Evolutionary conservation across 2,797 vertebrate species (phyloP), one percentile per base, ranked within the genome.

Genomic region (Coendou prehensilis): DNA sequence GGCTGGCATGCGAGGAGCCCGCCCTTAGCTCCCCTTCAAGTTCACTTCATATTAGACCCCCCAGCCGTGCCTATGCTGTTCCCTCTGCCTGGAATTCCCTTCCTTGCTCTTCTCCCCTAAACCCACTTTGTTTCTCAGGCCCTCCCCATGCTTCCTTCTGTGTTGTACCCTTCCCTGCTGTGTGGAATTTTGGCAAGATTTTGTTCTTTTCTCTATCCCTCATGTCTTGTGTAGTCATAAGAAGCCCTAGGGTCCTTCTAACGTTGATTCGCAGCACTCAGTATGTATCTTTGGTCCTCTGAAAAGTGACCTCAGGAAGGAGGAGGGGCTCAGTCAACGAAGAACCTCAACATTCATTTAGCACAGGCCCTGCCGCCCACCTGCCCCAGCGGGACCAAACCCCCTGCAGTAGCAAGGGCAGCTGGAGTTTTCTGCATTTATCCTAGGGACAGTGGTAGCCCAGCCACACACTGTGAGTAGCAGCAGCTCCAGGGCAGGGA

Each of bases 121-220:
- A 61, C 78, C 18, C 14, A 28, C 28, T 76, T 54, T 22, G 22
- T 87, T 47, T 52, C 61, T 86, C 18, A 41, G 41, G 45, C n/a
- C 81, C 47, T 37, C 4, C 63, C 69, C 30, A 64, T 17, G 11
- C 82, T 59, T 87, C 61, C 76, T 54, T 85, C 76, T 71, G 3
- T 18, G 2, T 6, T 22, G 20, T 6, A 5, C 17, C 17, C 28
- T 18, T 37, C 3, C 1, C 7, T 4, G 10, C 47, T 1, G 0
- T 61, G 63, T 75, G 54, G 54, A 14, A 20, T n/a, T 50, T 56
- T 20, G 81, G 33, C 37, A 41, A 1, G 0, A 28, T 82, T 56
- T 57, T 73, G 37, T 23, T 57, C 67, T 8, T 71, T 33, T 87
- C 52, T 69, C 5, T 80, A 11, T 13, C 76, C 20, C 22, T 20